Base-by-base conservation (phyloP, 1,140 invertebrate genomes). In the Formica exsecta region DNA sequence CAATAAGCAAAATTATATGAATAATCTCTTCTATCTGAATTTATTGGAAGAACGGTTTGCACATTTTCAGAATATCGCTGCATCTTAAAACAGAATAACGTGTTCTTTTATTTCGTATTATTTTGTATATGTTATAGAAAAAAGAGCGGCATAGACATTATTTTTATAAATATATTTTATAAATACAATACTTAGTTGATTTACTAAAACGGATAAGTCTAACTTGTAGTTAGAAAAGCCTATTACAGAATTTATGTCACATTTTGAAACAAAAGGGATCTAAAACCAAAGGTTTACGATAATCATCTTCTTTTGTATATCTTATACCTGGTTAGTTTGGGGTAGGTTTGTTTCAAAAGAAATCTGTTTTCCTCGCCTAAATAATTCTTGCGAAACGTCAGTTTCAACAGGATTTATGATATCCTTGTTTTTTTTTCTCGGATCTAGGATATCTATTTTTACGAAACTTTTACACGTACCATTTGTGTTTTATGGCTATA, bases 91-190 rank as follows among this genome's bases (percentile, higher is more conserved):
- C 8, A 13, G 73, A 61, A 22, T 41, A 61, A 75, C 51, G 32
- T n/a, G 22, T 11, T 8, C 57, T 41, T 77, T 79, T 66, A 64
- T 77, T 71, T 54, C 44, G 38, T n/a, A n/a, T 54, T 22, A 22
- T 83, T 57, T 54, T 36, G 16, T 19, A 4, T 48, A 59, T 5
- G 44, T 68, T 11, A 5, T 57, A 61, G 1, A 11, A 41, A 74
- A 70, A 38, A 44, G 11, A 75, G 41, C 0, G 2, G 11, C 19
- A 16, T n/a, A 68, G 9, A 81, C 73, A 59, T n/a, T n/a, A n/a
- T n/a, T n/a, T n/a, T n/a, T n/a, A n/a, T n/a, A n/a, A n/a, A n/a
- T n/a, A n/a, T n/a, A n/a, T n/a, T n/a, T n/a, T n/a, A 32, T 32
- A 32, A 29, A 29, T 29, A 29, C 25, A 29, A 29, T 1, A 29